A percentile compares a stretch with the other conserved stretches of the same genome.
phyloP scores from a whole-genome alignment of 2,888 invertebrate genomes.

The Harpagoxenus sublaevis region DNA sequence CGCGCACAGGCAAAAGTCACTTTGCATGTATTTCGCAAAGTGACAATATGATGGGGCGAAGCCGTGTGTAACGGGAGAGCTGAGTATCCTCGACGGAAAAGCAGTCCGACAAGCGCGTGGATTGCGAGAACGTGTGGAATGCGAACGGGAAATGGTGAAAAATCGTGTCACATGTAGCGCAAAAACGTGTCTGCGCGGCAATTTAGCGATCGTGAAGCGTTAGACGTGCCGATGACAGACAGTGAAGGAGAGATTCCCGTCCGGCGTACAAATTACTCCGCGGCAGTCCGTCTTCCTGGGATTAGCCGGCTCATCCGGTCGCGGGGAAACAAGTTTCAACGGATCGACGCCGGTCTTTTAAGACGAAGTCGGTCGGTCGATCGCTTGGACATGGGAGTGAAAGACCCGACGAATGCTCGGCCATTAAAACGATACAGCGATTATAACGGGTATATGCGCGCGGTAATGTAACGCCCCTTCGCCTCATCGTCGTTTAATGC shows the following conservation, averaged over 20 bases:
- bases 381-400: background rate
- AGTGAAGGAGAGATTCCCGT: background rate
- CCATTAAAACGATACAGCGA: slow-evolving; percentile 29
- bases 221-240: slow-evolving; percentile 36
- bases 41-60: background rate
- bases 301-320: slow-evolving; percentile 72
- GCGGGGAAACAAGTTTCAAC: slow-evolving; percentile 58
- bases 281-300: slow-evolving; percentile 66
- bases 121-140: background rate
- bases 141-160: slow-evolving; percentile 31
- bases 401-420: background rate
- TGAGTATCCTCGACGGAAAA: slow-evolving; percentile 34
- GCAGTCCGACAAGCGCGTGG: background rate
- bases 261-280: slow-evolving; percentile 66
- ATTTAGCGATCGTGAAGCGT: slow-evolving; percentile 14
- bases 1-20: background rate
- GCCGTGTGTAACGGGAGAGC: slow-evolving; percentile 22
- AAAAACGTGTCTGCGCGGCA: slow-evolving; percentile 15
- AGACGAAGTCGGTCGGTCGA: slow-evolving; percentile 33
- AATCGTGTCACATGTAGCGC: slow-evolving; percentile 10
- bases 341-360: slow-evolving; percentile 54
- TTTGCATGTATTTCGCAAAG: slow-evolving; percentile 24
- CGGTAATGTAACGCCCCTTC: slow-evolving; percentile 12
- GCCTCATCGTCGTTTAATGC: background rate
- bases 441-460: slow-evolving; percentile 39